These are phyloP conservation scores for Melanitta fusca DNA, from an alignment of 2,797 vertebrate genomes.

Conservation along the genomic window DNA sequence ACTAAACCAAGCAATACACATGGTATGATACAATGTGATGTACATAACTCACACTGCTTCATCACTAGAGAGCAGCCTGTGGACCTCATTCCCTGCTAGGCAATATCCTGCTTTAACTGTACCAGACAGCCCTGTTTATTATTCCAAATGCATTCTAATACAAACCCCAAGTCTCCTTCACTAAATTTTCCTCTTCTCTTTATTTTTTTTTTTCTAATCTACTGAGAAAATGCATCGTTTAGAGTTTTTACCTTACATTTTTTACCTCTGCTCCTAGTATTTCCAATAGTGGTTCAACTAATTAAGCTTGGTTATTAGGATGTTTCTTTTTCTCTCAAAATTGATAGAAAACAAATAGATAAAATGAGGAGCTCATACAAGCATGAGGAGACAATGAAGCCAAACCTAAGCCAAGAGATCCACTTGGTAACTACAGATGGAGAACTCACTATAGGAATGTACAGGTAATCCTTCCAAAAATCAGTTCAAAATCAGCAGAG, in stretches of 20 bases:
- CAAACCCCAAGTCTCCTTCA: neutral
- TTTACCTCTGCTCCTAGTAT: neutral
- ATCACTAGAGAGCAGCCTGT: neutral
- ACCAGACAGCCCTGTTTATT: neutral
- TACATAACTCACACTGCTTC: accelerated
- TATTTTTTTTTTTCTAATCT: neutral
- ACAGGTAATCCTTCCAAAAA: neutral
- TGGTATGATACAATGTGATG: too few species aligned
- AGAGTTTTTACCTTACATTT: neutral
- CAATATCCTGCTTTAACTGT: neutral
- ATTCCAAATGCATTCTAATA: neutral
- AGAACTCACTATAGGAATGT: neutral
- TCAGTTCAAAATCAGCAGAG: neutral
- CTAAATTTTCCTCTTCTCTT: neutral
- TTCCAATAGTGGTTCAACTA: neutral
- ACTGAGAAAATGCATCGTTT: neutral
- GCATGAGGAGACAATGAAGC: neutral
- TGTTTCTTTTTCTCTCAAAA: neutral
- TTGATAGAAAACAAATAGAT: neutral
- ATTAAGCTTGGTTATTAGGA: neutral
- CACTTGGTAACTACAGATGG: neutral
- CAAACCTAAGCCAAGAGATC: neutral
- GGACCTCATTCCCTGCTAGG: neutral
- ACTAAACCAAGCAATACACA: neutral
- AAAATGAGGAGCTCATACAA: neutral